Conservation (phyloP, 2,797 vertebrate genomes). For the Philypnodon macrostomus region DNA sequence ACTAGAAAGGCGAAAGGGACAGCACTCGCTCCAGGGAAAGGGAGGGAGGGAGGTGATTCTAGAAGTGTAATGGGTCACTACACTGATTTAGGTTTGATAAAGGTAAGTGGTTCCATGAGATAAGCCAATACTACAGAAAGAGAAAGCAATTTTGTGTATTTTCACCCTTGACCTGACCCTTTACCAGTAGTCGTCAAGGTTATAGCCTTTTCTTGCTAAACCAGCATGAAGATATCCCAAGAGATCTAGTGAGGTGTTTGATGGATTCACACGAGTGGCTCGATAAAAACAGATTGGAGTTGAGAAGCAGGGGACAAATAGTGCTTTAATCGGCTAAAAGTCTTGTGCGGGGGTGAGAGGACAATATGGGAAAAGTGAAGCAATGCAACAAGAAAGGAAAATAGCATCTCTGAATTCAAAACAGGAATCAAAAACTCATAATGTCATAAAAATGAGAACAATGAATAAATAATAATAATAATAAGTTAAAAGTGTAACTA, state of each 20-base stretch:
- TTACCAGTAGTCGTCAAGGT: slow-evolving; percentile 1
- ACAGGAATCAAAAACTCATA: too few species aligned
- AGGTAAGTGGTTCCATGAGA: slow-evolving; percentile 28
- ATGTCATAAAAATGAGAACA: too few species aligned
- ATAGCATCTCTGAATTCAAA: background rate
- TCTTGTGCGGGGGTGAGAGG: slow-evolving; percentile 2
- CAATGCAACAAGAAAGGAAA: slow-evolving; percentile 7
- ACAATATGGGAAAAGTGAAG: background rate
- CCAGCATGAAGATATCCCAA: slow-evolving; percentile 13
- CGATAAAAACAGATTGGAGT: slow-evolving; percentile 23
- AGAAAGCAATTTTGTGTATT: slow-evolving; percentile 3
- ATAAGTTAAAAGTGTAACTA: too few species aligned
- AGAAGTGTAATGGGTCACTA: slow-evolving; percentile 32
- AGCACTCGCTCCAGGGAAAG: slow-evolving; percentile 40
- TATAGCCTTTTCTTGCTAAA: slow-evolving; percentile 14
- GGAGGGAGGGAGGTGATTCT: slow-evolving; percentile 24
- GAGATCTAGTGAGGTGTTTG: slow-evolving; percentile 24
- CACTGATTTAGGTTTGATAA: slow-evolving; percentile 20
- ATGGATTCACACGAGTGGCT: slow-evolving; percentile 51
- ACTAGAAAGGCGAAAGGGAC: slow-evolving; percentile 46
- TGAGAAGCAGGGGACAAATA: slow-evolving; percentile 11
- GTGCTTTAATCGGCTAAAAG: slow-evolving; percentile 17
- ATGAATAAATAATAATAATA: too few species aligned
- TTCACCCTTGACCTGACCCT: slow-evolving; percentile 15
- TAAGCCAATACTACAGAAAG: background rate